Base-by-base conservation (phyloP, 2,888 invertebrate species). In the Cepaea hortensis region DNA sequence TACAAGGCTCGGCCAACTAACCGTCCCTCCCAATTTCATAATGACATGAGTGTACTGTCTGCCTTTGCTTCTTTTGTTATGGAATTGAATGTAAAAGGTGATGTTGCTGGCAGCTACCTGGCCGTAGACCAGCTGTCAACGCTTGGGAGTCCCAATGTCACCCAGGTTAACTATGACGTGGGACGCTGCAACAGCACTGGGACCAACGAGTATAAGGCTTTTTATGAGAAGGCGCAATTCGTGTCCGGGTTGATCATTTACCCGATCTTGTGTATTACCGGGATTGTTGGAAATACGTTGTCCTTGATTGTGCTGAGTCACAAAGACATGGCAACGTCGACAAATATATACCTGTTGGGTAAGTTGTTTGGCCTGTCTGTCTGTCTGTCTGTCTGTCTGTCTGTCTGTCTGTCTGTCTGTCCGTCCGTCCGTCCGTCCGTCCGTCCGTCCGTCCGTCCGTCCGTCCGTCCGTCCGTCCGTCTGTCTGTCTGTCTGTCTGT, bases 201-300 rank as follows among this genome's bases (percentile, higher is more conserved):
- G 7, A 87, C 87, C 15, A 89, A 88, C 35, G 87, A 85, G n/a
- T 90, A 91, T 87, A 86, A 91, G 72, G 89, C 90, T 13, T 93
- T 93, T 85, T 93, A 93, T 88, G 80, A 89, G 48, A 90, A 86
- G n/a, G 92, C 93, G 0, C 91, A 91, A 86, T 90, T 91, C 76
- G 90, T 92, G 18, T 93, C 93, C 5, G 93, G 93, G 2, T 89
- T 93, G 18, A 90, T 93, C 23, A 89, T 93, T 55, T 93, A 93
- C 84, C 93, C 93, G 0, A 90, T 93, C 9, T 89, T 93, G 65
- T 93, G 93, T 85, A 87, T 92, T 9, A 89, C 91, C 1, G 93
- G 93, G 1, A 88, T 93, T n/a, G 79, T 86, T 2, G 93, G 93
- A 4, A 93, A 93, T 85, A 88, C 91, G 13, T 89, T 93, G 46